Conservation (phyloP, 1,140 invertebrate genomes). For the Pseudomyrmex pallidus region DNA sequence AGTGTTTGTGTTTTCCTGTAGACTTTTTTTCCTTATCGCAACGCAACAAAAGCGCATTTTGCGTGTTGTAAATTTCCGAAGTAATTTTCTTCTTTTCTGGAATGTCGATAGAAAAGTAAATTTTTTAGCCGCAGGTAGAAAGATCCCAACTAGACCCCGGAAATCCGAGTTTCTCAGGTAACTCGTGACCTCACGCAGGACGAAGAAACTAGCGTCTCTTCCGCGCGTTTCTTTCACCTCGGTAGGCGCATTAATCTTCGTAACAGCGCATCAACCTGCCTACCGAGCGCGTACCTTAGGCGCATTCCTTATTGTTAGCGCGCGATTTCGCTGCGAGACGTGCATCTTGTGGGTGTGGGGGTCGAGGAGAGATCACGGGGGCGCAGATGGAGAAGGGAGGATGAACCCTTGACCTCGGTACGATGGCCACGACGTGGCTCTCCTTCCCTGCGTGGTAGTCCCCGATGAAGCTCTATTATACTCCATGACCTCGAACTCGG, state of each 20-base stretch:
- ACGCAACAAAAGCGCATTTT: neutral
- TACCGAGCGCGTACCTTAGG: slow-evolving; percentile 59
- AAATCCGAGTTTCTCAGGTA: slow-evolving; percentile 49
- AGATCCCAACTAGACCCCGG: neutral
- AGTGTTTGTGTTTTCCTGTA: too few species aligned
- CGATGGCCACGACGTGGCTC: slow-evolving; percentile 74
- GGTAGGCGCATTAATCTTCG: slow-evolving; percentile 76
- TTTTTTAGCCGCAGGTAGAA: neutral
- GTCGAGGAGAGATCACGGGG: neutral
- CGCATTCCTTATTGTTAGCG: slow-evolving; percentile 77
- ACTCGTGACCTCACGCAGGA: slow-evolving; percentile 4
- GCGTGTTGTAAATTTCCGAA: too few species aligned
- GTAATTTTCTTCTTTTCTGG: neutral
- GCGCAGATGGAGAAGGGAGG: slow-evolving; percentile 22
- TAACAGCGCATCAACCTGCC: slow-evolving; percentile 73
- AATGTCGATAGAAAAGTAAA: neutral
- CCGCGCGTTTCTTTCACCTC: slow-evolving; percentile 57
- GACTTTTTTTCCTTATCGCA: too few species aligned
- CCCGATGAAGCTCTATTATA: slow-evolving; percentile 51
- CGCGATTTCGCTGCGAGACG: slow-evolving; percentile 53
- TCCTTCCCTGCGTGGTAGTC: slow-evolving; percentile 61
- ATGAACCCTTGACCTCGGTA: slow-evolving; percentile 73
- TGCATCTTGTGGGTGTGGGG: slow-evolving; percentile 69
- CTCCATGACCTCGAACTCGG: slow-evolving; percentile 68
- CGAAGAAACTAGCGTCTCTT: slow-evolving; percentile 64